These are phyloP conservation scores for Troglohyphantes excavatus DNA, from an alignment of 2,888 invertebrate species.

Conservation along the genomic window DNA sequence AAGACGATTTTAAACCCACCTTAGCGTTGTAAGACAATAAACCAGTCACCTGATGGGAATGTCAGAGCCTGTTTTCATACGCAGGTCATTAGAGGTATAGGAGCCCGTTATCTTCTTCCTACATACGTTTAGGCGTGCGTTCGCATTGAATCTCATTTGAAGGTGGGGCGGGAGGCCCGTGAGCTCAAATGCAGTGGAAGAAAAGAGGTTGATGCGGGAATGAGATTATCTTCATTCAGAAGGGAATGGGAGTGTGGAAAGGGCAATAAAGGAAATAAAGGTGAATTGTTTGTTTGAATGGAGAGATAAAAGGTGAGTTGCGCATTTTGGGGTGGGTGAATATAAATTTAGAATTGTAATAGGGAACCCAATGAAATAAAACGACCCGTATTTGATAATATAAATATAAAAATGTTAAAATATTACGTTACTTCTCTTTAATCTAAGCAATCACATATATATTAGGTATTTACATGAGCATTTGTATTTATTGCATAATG, in stretches of 20 bases:
- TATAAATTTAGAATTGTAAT: no score
- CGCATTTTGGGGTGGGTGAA: neutral
- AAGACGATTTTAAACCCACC: slow-evolving; percentile 53
- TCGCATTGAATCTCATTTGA: neutral
- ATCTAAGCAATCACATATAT: no score
- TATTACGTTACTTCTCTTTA: no score
- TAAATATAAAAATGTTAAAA: no score
- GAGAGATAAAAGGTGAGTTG: neutral
- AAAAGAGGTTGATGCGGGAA: neutral
- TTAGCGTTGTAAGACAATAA: slow-evolving; percentile 71
- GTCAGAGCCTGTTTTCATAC: neutral
- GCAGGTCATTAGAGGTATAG: neutral
- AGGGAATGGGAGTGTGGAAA: neutral
- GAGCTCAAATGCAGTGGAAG: slow-evolving; percentile 1
- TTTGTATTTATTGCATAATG: no score
- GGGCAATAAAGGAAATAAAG: neutral
- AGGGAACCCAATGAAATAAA: no score
- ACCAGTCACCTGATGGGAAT: slow-evolving; percentile 44
- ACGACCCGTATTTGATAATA: no score
- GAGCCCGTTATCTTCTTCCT: no score
- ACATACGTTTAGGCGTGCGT: neutral
- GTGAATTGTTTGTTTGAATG: neutral
- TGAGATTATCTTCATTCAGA: neutral
- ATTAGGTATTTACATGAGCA: no score
- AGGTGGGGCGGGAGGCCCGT: neutral